Evolutionary conservation across 64 coral and sea anemone species (phyloP), one percentile per base, ranked within the genome.

Genomic region (Cladopsammia gracilis): DNA sequence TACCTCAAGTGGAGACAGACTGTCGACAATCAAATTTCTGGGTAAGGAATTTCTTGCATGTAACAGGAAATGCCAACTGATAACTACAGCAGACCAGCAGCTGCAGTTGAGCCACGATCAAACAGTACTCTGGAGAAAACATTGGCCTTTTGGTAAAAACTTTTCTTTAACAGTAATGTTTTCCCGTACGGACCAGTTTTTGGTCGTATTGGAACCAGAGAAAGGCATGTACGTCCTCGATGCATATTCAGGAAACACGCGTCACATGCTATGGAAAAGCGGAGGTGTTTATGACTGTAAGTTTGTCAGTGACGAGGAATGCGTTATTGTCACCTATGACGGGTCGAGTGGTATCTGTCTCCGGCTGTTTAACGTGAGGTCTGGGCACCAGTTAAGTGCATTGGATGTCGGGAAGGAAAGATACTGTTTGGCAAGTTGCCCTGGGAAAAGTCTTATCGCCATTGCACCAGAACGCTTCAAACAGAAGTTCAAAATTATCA

Each of bases 241-340:
- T 52, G 73, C 48, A 18, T 13, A n/a, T 50, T 76, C 73, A 7
- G 73, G 73, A 9, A 5, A 76, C 19, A n/a, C 3, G 18, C 48
- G 1, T 7, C 19, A 19, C 6, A 76, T 12, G 16, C 7, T 62
- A 56, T 56, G 52, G 6, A 56, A 6, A 56, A 3, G 6, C 6
- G 11, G 52, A 1, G 1, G 52, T 8, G 52, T 56, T 56, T 56
- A 1, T 11, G 52, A 1, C 52, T 73, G 25, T 45, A 25, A 70
- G 7, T 70, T 70, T 22, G 22, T 70, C 20, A 70, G 67, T 70
- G 67, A 70, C 5, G 67, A 70, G 53, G 77, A 79, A 13, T 79
- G 52, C 51, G 56, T 79, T 43, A 15, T 42, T 4, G 0, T 56
- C 10, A 6, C 13, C 1, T 0, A 13, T 42, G 0, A 15, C 12